phyloP scores from a whole-genome alignment of 92 coral and sea anemone species.

The Meandrina meandrites region DNA sequence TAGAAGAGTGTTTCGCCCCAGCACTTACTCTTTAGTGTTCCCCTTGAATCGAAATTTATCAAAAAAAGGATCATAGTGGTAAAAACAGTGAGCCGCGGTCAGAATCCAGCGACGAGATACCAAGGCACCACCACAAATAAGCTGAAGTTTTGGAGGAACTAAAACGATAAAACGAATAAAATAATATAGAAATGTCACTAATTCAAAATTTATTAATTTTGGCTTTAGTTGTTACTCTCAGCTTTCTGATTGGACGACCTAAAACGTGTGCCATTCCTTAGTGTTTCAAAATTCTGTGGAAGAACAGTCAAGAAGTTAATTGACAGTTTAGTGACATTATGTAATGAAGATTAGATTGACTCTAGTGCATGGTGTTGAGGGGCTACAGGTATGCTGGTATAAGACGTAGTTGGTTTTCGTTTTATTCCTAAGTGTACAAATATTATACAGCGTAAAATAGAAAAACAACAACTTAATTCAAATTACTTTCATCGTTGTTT shows the following conservation, averaged over 20 bases:
- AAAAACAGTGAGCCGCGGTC: slow-evolving; percentile 73
- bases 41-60: background rate
- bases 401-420: background rate
- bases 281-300: too few species aligned
- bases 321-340: background rate
- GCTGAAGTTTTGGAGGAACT: background rate
- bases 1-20: background rate
- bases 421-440: too few species aligned
- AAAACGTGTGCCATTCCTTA: too few species aligned
- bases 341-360: too few species aligned
- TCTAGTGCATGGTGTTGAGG: background rate
- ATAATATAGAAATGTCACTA: background rate
- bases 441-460: background rate
- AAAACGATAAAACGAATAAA: background rate
- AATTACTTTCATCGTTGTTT: background rate
- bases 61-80: background rate
- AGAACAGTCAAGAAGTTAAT: too few species aligned
- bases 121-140: slow-evolving; percentile 68
- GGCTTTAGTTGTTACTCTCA: too few species aligned
- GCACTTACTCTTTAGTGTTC: background rate
- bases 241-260: too few species aligned
- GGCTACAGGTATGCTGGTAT: background rate
- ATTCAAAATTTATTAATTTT: background rate
- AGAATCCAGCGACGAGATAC: slow-evolving; percentile 55
- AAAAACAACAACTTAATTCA: background rate